phyloP scores from a whole-genome alignment of 2,113 vertebrate genomes.

The Xiphias gladius region DNA sequence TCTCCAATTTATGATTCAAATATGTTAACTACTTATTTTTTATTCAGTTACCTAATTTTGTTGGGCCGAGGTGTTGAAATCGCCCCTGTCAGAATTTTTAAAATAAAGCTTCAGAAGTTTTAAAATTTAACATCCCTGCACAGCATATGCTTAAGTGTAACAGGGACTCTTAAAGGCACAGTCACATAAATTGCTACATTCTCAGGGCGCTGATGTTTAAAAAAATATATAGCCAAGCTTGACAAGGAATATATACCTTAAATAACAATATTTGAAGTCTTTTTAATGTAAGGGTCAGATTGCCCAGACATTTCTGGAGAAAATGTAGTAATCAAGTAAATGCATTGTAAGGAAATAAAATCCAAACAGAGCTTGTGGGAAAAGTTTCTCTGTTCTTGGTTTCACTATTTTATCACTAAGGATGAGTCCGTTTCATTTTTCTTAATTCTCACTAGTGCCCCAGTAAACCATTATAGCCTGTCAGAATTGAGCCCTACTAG shows the following conservation, averaged over 20 bases:
- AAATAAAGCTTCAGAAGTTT: background rate
- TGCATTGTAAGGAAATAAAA: slow-evolving; percentile 4
- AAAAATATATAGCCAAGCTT: background rate
- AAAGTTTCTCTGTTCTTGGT: background rate
- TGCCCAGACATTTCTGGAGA: too few relatives aligned
- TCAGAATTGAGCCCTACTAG: background rate
- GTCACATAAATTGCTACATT: background rate
- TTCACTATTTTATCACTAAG: background rate
- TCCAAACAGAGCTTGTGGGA: background rate
- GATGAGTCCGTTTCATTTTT: background rate
- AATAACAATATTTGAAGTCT: too few relatives aligned
- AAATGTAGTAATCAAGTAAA: too few relatives aligned
- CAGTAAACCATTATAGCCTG: background rate
- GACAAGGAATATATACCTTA: too few relatives aligned
- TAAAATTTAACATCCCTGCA: too few relatives aligned
- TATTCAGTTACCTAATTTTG: slow-evolving; percentile 6
- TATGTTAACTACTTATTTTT: background rate
- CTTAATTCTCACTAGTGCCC: background rate
- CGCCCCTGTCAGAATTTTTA: background rate
- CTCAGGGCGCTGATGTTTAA: background rate
- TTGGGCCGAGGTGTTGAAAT: background rate
- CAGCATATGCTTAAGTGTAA: too few relatives aligned
- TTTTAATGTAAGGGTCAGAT: too few relatives aligned
- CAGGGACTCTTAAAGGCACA: too few relatives aligned
- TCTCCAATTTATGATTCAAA: too few relatives aligned